Percentiles rank a stretch among this genome's conserved stretches.
phyloP scores from a whole-genome alignment of 2,113 vertebrate species.

The Coptodon bakossiorum region DNA sequence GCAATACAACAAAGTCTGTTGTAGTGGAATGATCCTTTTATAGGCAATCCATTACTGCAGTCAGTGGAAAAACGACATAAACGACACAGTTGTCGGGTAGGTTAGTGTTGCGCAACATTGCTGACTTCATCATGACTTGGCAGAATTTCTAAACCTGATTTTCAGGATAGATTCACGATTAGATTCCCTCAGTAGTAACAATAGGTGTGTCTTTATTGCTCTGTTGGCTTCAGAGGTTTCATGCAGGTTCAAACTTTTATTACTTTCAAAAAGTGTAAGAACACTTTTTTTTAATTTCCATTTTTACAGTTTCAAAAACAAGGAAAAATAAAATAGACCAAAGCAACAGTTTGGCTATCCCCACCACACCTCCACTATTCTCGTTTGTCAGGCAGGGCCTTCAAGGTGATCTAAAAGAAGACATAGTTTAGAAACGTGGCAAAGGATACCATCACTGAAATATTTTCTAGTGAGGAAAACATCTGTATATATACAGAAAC shows the following conservation, averaged over 20 bases:
- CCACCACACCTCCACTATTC: slow-evolving; percentile 76
- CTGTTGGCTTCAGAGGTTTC: neutral
- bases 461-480: neutral
- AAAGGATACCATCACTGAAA: neutral
- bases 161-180: neutral
- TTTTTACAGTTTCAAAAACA: neutral
- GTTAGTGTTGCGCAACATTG: neutral
- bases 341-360: neutral
- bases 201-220: neutral
- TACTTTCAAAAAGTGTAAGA: neutral
- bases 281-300: neutral
- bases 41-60: neutral
- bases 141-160: neutral
- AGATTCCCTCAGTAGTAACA: neutral
- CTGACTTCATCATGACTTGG: neutral
- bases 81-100: neutral
- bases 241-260: neutral
- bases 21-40: neutral
- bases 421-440: neutral
- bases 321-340: neutral
- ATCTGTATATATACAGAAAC: too few species aligned
- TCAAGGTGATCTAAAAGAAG: slow-evolving; percentile 79
- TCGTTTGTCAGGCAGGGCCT: slow-evolving; percentile 87
- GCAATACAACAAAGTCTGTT: neutral
- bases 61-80: neutral